A percentile compares a stretch with the other conserved stretches of the same genome.
phyloP scores from a whole-genome alignment of 2,113 vertebrate species.

The Boleophthalmus pectinirostris region DNA sequence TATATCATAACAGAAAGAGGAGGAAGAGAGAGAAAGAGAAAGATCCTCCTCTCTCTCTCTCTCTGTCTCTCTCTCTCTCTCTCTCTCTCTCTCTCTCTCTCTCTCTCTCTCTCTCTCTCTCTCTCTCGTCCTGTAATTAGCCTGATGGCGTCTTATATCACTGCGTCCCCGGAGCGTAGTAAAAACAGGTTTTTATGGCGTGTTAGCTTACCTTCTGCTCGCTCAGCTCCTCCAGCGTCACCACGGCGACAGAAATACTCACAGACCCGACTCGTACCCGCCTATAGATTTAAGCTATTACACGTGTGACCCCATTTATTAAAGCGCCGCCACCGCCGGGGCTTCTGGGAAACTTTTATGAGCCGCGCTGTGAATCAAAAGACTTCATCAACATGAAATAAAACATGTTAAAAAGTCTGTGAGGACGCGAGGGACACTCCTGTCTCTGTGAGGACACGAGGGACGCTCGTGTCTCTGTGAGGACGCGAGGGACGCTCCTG shows the following conservation, averaged over 20 bases:
- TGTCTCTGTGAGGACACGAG: too few relatives aligned
- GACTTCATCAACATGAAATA: not conserved
- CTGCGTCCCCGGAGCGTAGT: not conserved
- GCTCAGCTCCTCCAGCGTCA: constrained; percentile 5
- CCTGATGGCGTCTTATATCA: not conserved
- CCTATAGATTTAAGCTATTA: constrained; percentile 1
- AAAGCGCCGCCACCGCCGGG: not conserved
- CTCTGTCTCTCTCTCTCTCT: too few relatives aligned
- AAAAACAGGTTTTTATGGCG: not conserved
- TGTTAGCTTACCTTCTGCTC: not conserved
- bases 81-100: too few relatives aligned
- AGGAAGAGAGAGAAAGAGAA: too few relatives aligned
- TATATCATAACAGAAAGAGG: not conserved
- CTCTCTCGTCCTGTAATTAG: too few relatives aligned
- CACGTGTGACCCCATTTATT: not conserved
- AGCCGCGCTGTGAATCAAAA: not conserved
- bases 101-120: too few relatives aligned
- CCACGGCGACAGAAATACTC: not conserved
- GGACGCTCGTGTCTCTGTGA: too few relatives aligned
- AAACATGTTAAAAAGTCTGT: too few relatives aligned
- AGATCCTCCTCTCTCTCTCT: too few relatives aligned
- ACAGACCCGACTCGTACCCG: not conserved
- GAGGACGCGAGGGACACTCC: too few relatives aligned
- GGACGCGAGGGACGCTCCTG: too few relatives aligned
- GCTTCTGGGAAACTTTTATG: not conserved